Conservation (phyloP, 2,113 vertebrate genomes). For the Nanorana parkeri region DNA sequence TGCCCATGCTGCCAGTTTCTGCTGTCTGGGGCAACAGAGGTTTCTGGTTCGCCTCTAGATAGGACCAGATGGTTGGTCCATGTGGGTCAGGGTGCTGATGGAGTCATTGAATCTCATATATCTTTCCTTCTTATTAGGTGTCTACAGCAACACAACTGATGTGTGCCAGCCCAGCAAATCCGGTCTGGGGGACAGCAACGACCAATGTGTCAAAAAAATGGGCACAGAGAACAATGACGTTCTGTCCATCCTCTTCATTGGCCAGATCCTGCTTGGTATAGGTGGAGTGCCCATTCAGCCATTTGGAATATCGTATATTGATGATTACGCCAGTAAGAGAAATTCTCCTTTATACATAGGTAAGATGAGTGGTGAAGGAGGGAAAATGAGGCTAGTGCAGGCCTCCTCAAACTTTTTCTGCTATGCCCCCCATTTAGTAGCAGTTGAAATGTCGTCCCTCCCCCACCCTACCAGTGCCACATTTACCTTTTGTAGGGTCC, state of each 20-base stretch:
- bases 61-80: too few relatives aligned
- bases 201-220: conserved; percentile 63
- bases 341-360: conserved; percentile 94
- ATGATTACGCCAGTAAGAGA: conserved; percentile 85
- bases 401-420: too few relatives aligned
- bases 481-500: too few relatives aligned
- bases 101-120: too few relatives aligned
- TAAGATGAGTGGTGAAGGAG: conserved; percentile 57
- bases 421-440: too few relatives aligned
- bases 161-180: conserved; percentile 66
- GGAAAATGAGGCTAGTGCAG: too few relatives aligned
- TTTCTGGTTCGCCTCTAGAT: too few relatives aligned
- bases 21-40: too few relatives aligned
- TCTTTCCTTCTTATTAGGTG: conserved; percentile 59
- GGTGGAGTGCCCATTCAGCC: conserved; percentile 91
- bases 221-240: conserved; percentile 64
- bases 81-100: too few relatives aligned
- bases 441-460: too few relatives aligned
- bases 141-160: conserved; percentile 62
- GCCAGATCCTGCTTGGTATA: conserved; percentile 86
- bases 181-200: neutral
- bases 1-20: too few relatives aligned
- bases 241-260: conserved; percentile 81
- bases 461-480: too few relatives aligned
- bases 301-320: conserved; percentile 96